Conservation (phyloP, 1,140 invertebrate genomes). For the Anastrepha obliqua region DNA sequence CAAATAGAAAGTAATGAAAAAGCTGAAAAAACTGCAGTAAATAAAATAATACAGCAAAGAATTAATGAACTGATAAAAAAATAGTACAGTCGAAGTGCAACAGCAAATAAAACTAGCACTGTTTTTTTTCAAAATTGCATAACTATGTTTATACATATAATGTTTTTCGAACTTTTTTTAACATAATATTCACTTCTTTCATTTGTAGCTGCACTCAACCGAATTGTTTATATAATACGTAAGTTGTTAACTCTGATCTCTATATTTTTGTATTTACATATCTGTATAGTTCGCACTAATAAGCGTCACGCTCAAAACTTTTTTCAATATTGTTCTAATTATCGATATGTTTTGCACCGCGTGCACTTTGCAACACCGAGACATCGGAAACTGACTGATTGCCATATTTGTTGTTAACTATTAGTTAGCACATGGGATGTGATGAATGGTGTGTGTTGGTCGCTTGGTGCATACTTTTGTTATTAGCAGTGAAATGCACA, state of each 20-base stretch:
- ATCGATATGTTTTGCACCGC: neutral
- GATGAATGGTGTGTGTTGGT: neutral
- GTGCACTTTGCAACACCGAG: slow-evolving; percentile 18
- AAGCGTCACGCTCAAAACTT: neutral
- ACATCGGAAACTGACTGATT: neutral
- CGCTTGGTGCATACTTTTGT: neutral
- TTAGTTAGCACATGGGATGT: neutral
- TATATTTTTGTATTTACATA: neutral
- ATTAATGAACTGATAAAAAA: neutral
- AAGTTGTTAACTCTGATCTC: neutral
- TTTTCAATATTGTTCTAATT: slow-evolving; percentile 13
- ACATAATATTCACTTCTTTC: neutral
- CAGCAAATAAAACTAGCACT: neutral
- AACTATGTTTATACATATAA: neutral
- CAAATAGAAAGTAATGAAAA: neutral
- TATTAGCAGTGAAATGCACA: neutral
- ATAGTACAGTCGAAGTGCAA: neutral
- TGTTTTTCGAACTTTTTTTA: neutral
- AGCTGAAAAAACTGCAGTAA: neutral
- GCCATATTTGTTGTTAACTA: neutral
- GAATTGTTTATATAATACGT: too few relatives aligned
- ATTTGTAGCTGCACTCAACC: neutral
- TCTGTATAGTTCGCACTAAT: neutral
- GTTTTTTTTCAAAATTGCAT: neutral
- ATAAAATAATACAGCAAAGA: neutral